Conservation (phyloP, 2,888 invertebrate species). For the Meteorus colon region DNA sequence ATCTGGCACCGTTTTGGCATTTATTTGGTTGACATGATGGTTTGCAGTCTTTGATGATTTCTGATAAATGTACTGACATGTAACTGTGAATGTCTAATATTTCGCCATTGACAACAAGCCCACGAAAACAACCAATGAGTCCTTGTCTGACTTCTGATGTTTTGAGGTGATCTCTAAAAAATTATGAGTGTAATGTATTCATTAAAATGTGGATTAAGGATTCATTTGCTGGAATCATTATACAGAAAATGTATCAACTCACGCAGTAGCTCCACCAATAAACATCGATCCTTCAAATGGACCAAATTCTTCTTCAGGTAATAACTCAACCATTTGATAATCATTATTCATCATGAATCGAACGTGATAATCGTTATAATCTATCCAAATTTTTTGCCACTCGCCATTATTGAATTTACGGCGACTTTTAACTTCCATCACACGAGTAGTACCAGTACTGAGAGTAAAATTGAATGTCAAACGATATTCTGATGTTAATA, state of each 20-base stretch:
- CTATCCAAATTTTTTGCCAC: constrained; percentile 97
- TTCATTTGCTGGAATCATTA: no score
- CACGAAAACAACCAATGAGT: constrained; percentile 94
- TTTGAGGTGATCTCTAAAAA: constrained; percentile 83
- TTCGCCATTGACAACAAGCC: constrained; percentile 92
- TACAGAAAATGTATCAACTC: constrained; percentile 71
- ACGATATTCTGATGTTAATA: constrained; percentile 87
- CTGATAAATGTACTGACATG: constrained; percentile 92
- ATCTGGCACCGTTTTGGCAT: constrained; percentile 92
- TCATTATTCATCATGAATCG: constrained; percentile 94
- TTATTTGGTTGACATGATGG: constrained; percentile 96
- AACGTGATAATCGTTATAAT: constrained; percentile 94
- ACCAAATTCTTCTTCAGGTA: constrained; percentile 90
- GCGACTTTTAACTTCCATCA: constrained; percentile 87
- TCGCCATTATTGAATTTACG: constrained; percentile 91
- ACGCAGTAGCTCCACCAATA: constrained; percentile 94
- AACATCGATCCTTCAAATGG: constrained; percentile 96
- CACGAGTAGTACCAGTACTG: constrained; percentile 87
- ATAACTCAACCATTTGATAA: constrained; percentile 89
- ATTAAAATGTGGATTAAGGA: no score
- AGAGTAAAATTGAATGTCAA: constrained; percentile 92
- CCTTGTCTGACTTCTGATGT: constrained; percentile 91
- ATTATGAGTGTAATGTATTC: not conserved
- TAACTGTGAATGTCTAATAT: constrained; percentile 93
- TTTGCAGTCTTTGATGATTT: constrained; percentile 94